These are phyloP conservation scores for Diorhabda sublineata DNA, from an alignment of 1,140 invertebrate genomes.

Conservation along the genomic window DNA sequence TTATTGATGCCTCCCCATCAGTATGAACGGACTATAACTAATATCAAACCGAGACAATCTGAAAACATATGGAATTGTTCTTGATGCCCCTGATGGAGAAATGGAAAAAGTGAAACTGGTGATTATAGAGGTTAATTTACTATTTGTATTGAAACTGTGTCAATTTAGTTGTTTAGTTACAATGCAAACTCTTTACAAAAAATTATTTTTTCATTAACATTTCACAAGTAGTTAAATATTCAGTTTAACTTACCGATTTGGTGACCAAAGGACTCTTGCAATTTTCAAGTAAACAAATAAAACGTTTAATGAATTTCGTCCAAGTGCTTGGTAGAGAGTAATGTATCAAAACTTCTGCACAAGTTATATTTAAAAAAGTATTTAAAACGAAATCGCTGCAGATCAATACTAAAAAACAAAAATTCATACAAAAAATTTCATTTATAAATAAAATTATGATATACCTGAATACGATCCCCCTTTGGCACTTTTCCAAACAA, in stretches of 20 bases:
- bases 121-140: too few relatives aligned
- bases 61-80: too few relatives aligned
- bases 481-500: constrained; percentile 26
- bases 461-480: constrained; percentile 34
- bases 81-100: too few relatives aligned
- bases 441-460: neutral
- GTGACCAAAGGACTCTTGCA: constrained; percentile 29
- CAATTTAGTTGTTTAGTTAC: too few relatives aligned
- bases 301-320: constrained; percentile 37
- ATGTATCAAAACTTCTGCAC: constrained; percentile 34
- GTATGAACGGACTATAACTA: too few relatives aligned
- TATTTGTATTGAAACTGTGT: too few relatives aligned
- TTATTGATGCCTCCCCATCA: too few relatives aligned
- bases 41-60: too few relatives aligned
- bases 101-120: too few relatives aligned
- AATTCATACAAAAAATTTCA: constrained; percentile 5
- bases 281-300: constrained; percentile 36
- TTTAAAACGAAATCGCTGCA: constrained; percentile 37
- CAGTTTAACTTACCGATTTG: constrained; percentile 20
- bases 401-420: constrained; percentile 38
- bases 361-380: constrained; percentile 30
- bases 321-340: constrained; percentile 38
- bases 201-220: too few relatives aligned
- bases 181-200: too few relatives aligned
- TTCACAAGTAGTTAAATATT: too few relatives aligned